A percentile compares a stretch with the other conserved stretches of the same genome.
phyloP scores from a whole-genome alignment of 30 jellyfish, hydroid and myxozoan species.

The Chrysaora quinquecirrha region DNA sequence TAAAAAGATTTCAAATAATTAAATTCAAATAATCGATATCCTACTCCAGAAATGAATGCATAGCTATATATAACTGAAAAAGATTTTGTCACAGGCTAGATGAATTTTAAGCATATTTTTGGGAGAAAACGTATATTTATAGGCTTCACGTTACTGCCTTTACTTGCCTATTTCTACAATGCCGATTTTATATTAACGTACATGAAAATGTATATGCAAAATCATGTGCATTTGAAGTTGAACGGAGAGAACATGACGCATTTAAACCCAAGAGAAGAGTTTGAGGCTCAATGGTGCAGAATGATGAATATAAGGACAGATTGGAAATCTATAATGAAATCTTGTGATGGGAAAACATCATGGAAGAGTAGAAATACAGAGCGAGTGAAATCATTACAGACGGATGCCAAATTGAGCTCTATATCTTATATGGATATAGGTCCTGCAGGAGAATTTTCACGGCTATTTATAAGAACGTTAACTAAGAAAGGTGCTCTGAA shows the following conservation, averaged over 20 bases:
- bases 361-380: slow-evolving; percentile 6
- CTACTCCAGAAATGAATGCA: too few relatives aligned
- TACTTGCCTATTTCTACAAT: neutral
- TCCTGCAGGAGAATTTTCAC: slow-evolving; percentile 60
- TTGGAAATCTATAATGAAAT: slow-evolving; percentile 42
- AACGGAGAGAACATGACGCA: too few relatives aligned
- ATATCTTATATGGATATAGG: slow-evolving; percentile 22
- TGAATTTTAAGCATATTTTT: neutral
- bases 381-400: neutral
- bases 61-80: too few relatives aligned
- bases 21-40: too few relatives aligned
- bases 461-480: slow-evolving; percentile 11
- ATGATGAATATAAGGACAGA: slow-evolving; percentile 16
- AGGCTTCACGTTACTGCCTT: neutral
- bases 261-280: neutral
- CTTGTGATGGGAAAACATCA: slow-evolving; percentile 31
- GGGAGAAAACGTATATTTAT: neutral
- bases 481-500: slow-evolving; percentile 27
- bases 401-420: slow-evolving; percentile 44
- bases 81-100: neutral
- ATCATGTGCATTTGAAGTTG: too few relatives aligned
- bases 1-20: too few relatives aligned
- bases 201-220: too few relatives aligned
- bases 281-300: slow-evolving; percentile 41
- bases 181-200: neutral